phyloP scores from a whole-genome alignment of 2,113 vertebrate genomes.

The Myotis davidii region DNA sequence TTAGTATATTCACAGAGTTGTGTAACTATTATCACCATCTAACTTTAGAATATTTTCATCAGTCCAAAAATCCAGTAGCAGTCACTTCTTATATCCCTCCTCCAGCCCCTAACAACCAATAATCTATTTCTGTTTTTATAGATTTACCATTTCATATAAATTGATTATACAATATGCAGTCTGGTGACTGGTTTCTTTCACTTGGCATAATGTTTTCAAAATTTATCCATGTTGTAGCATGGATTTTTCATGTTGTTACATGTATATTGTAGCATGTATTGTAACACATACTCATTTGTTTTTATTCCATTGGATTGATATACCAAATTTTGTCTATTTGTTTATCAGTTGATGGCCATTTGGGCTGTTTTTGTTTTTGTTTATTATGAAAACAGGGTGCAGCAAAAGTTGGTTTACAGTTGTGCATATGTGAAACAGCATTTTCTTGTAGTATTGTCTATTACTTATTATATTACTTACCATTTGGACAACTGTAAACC shows the following conservation, averaged over 20 bases:
- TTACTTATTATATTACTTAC: background rate
- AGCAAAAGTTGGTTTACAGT: background rate
- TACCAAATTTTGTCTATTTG: background rate
- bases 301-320: background rate
- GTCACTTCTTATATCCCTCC: background rate
- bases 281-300: background rate
- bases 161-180: background rate
- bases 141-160: conserved; percentile 26
- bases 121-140: background rate
- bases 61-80: background rate
- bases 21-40: background rate
- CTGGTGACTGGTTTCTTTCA: background rate
- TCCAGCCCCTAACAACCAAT: background rate
- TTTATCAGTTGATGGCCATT: conserved; percentile 8
- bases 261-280: background rate
- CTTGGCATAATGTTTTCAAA: background rate
- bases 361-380: background rate
- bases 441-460: background rate
- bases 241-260: background rate
- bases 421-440: background rate
- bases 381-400: background rate
- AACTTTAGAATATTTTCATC: conserved; percentile 34
- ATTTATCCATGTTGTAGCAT: background rate
- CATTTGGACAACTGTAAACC: background rate
- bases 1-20: background rate